Conservation (phyloP, 1,140 invertebrate species). For the Procambarus virginalis region DNA sequence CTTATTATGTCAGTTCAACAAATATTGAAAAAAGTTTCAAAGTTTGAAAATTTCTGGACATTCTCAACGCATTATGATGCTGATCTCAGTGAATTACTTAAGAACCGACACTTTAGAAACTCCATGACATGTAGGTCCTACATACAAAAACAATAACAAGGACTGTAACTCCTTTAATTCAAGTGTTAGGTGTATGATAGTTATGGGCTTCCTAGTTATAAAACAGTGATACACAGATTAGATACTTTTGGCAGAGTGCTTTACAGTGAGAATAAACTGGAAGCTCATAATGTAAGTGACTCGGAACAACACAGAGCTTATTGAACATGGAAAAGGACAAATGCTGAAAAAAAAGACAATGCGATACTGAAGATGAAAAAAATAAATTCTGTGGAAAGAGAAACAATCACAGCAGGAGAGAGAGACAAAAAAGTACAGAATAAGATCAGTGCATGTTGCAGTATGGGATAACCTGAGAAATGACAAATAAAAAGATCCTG, state of each 20-base stretch:
- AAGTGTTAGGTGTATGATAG: constrained; percentile 5
- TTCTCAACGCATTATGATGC: neutral
- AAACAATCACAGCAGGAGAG: neutral
- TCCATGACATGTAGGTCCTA: constrained; percentile 26
- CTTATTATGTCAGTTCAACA: neutral
- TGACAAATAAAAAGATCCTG: neutral
- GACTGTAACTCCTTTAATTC: constrained; percentile 11
- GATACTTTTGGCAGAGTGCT: constrained; percentile 11
- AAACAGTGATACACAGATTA: neutral
- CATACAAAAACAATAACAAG: neutral
- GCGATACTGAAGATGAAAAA: neutral
- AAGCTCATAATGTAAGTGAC: neutral
- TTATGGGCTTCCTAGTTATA: constrained; percentile 22
- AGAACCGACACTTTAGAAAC: constrained; percentile 14
- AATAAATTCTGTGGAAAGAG: neutral
- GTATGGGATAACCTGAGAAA: neutral
- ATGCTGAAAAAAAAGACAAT: neutral
- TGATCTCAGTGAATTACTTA: constrained; percentile 16
- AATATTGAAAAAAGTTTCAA: no score
- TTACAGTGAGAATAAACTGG: neutral
- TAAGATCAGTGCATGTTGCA: neutral
- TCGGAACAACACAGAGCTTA: neutral
- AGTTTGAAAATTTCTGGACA: neutral
- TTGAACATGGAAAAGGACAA: neutral
- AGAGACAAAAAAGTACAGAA: neutral